Base-by-base conservation (phyloP, 2,113 vertebrate genomes). In the Caracal caracal region DNA sequence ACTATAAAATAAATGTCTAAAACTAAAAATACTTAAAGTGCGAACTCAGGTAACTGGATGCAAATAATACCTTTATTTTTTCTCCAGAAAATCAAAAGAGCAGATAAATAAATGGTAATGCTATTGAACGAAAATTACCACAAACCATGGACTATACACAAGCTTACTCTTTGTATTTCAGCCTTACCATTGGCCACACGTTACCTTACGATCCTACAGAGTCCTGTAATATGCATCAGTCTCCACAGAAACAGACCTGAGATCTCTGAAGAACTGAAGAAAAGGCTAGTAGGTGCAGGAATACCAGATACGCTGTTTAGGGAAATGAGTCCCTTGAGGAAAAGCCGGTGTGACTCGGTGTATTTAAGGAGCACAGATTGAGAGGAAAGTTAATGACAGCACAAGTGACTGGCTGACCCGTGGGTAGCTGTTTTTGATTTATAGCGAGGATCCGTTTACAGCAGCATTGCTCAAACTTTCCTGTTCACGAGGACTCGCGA, bases 1-100 rank as follows among this genome's bases (percentile, higher is more conserved):
- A 20, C 10, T 91, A 90, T 68, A 56, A 97, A 98, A 78, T 59
- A 96, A 94, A 81, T 59, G 40, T n/a, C 26, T 37, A 59, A 90
- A 97, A 87, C 59, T 79, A 95, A 97, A 59, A 83, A 47, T 43
- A 53, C 47, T 85, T 66, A 65, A 79, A 93, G 43, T 56, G 19
- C 66, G 11, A 19, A 28, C 80, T 93, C 11, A 70, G 49, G 28
- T 28, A 71, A 82, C 49, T 80, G 37, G 33, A 79, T 93, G 92
- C 53, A 10, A 93, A 68, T 61, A 71, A 78, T 10, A 68, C 3
- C 33, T 8, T 10, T 11, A 37, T 78, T 90, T 89, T 71, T 26
- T 10, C 66, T 40, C 26, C 28, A 59, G 53, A 76, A 90, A 93
- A 78, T 81, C 26, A 81, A 43, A 84, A 56, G 47, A 68, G 6